Conservation (phyloP, 1,140 invertebrate genomes). For the Drosophila obscura region DNA sequence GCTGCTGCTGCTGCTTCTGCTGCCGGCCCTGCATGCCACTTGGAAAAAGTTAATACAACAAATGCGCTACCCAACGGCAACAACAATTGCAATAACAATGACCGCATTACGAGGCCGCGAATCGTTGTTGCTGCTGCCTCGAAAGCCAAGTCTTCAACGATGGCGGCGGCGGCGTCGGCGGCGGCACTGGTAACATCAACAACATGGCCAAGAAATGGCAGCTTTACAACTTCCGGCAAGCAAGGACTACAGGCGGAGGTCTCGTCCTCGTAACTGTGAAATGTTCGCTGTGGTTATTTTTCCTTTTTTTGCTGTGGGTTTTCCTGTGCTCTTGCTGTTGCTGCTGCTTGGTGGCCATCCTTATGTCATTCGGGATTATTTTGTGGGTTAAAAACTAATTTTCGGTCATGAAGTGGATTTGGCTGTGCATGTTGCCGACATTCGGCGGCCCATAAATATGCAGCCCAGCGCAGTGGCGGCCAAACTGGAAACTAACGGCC, state of each 20-base stretch:
- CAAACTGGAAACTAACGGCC: slow-evolving; percentile 46
- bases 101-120: slow-evolving; percentile 81
- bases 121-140: slow-evolving; percentile 56
- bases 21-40: slow-evolving; percentile 67
- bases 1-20: slow-evolving; percentile 26
- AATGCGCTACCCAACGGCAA: slow-evolving; percentile 63
- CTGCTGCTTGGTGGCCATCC: slow-evolving; percentile 52
- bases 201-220: slow-evolving; percentile 80
- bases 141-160: slow-evolving; percentile 48
- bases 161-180: slow-evolving; percentile 31
- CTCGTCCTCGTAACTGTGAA: slow-evolving; percentile 45
- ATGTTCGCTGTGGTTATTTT: slow-evolving; percentile 48
- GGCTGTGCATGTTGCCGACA: slow-evolving; percentile 64
- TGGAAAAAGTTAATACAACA: slow-evolving; percentile 79
- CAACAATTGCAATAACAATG: slow-evolving; percentile 72
- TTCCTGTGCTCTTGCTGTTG: slow-evolving; percentile 19
- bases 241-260: slow-evolving; percentile 48
- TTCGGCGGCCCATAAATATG: slow-evolving; percentile 71
- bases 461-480: slow-evolving; percentile 18
- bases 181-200: slow-evolving; percentile 58
- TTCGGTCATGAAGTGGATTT: slow-evolving; percentile 81
- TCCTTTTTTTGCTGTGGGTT: slow-evolving; percentile 1
- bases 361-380: slow-evolving; percentile 82
- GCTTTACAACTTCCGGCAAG: slow-evolving; percentile 81
- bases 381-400: slow-evolving; percentile 83